A percentile compares a stretch with the other conserved stretches of the same genome.
Conservation (phyloP, 64 coral and sea anemone species). For the Stichodactyla mertensii region DNA sequence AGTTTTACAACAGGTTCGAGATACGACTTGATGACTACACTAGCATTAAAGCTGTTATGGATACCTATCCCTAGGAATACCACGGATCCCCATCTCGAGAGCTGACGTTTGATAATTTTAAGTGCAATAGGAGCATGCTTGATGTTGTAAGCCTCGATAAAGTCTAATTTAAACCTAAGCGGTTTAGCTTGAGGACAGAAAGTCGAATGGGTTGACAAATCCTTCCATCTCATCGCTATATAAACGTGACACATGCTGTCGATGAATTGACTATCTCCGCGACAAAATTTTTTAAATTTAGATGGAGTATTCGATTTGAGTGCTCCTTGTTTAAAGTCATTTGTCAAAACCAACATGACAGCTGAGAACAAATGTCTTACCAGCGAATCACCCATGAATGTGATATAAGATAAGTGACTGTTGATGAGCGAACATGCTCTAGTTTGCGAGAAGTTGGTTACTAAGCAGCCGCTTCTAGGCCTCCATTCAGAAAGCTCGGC, state of each 20-base stretch:
- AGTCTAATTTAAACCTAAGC: conserved; percentile 41
- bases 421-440: conserved; percentile 53
- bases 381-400: conserved; percentile 88
- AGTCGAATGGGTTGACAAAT: conserved; percentile 30
- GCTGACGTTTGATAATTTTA: conserved; percentile 24
- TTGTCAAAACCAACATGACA: conserved; percentile 60
- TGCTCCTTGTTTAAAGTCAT: conserved; percentile 45
- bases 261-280: conserved; percentile 78
- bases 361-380: conserved; percentile 86
- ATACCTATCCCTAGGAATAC: conserved; percentile 73
- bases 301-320: conserved; percentile 44
- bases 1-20: conserved; percentile 54
- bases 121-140: conserved; percentile 42
- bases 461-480: conserved; percentile 37
- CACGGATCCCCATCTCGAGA: conserved; percentile 45
- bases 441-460: conserved; percentile 67
- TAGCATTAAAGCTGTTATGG: conserved; percentile 70
- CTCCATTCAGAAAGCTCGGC: conserved; percentile 75
- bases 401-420: conserved; percentile 28
- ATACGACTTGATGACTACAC: conserved; percentile 50
- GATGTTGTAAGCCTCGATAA: conserved; percentile 75
- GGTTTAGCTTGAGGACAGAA: conserved; percentile 44
- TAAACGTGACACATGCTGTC: conserved; percentile 82
- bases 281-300: conserved; percentile 40
- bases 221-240: conserved; percentile 59